Conservation (phyloP, 2,797 vertebrate species). For the Hydrophis major region DNA sequence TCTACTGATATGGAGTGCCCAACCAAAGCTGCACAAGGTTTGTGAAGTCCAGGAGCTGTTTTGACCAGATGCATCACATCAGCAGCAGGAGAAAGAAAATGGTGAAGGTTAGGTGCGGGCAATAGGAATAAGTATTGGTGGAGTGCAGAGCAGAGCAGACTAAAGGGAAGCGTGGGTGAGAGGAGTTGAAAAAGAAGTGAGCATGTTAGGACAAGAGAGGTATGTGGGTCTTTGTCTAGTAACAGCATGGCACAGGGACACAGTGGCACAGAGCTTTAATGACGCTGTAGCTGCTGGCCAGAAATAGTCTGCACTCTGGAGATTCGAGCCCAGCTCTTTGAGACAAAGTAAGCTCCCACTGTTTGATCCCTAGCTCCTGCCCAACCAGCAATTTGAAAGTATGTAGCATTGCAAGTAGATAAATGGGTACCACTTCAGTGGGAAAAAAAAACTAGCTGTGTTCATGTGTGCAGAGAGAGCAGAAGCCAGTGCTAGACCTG, state of each 20-base stretch:
- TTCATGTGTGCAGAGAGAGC: neutral
- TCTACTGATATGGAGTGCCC: neutral
- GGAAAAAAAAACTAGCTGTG: neutral
- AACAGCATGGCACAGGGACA: neutral
- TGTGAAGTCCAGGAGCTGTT: neutral
- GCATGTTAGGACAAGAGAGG: neutral
- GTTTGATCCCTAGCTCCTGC: neutral
- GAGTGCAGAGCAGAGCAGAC: neutral
- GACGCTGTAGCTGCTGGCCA: neutral
- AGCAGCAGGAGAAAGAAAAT: neutral
- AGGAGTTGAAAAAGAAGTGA: neutral
- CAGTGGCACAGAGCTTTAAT: neutral
- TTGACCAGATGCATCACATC: neutral
- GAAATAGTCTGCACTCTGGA: too few relatives aligned
- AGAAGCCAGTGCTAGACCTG: neutral
- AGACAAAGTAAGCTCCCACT: neutral
- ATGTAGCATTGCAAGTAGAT: neutral
- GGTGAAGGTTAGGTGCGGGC: neutral
- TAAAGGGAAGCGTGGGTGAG: neutral
- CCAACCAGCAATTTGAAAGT: neutral
- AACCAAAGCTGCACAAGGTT: neutral
- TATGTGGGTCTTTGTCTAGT: neutral
- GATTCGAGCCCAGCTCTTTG: too few relatives aligned
- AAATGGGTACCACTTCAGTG: neutral
- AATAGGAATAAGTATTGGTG: neutral